phyloP scores from a whole-genome alignment of 1,140 invertebrate genomes.

The Tetranychus cinnabarinus region DNA sequence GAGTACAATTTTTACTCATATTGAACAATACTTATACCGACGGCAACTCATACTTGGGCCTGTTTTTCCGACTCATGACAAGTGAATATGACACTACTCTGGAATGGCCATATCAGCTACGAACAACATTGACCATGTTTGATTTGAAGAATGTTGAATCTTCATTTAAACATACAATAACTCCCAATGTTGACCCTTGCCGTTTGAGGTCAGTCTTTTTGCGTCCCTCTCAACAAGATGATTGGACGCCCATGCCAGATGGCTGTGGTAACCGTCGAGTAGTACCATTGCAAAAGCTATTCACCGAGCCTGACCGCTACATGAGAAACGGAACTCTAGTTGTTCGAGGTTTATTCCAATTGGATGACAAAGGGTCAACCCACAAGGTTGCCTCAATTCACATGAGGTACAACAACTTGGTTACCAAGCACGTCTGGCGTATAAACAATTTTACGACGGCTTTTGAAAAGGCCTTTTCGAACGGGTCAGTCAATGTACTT shows the following conservation, averaged over 20 bases:
- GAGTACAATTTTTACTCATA: constrained; percentile 1
- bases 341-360: constrained; percentile 2
- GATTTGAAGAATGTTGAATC: neutral
- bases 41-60: constrained; percentile 6
- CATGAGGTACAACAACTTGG: constrained; percentile 9
- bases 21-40: constrained; percentile 6
- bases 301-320: neutral
- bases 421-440: constrained; percentile 11
- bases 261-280: constrained; percentile 11
- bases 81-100: constrained; percentile 9
- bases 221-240: constrained; percentile 1
- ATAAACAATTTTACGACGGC: constrained; percentile 4
- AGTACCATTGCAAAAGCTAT: constrained; percentile 2
- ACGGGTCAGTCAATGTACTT: neutral
- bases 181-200: constrained; percentile 8
- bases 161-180: neutral
- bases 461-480: neutral
- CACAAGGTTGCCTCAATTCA: neutral
- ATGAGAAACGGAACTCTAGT: neutral
- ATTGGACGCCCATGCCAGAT: neutral
- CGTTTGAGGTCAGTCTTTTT: constrained; percentile 9
- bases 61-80: constrained; percentile 9
- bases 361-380: neutral
- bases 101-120: constrained; percentile 11
- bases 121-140: constrained; percentile 6